Conservation (phyloP, 2,888 invertebrate genomes). For the Eristalinus sepulchralis region DNA sequence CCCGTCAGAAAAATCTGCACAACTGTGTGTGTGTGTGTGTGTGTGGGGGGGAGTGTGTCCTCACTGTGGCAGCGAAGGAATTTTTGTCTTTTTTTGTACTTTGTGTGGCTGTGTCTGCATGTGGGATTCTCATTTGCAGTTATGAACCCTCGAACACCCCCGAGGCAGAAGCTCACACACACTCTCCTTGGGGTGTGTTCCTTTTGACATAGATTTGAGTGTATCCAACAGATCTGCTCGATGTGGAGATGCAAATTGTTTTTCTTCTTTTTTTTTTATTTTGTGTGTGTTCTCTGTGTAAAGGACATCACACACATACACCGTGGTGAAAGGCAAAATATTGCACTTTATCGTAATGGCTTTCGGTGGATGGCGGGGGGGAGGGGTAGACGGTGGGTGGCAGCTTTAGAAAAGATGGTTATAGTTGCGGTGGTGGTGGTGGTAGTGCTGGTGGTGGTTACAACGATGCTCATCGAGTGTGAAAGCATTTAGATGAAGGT, state of each 20-base stretch:
- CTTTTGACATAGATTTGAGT: conserved; percentile 43
- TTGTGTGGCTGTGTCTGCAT: not conserved
- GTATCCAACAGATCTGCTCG: conserved; percentile 26
- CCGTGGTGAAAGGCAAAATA: conserved; percentile 53
- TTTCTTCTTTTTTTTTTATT: not conserved
- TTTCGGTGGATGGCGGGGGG: conserved; percentile 29
- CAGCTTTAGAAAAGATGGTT: conserved; percentile 11
- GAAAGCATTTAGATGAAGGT: conserved; percentile 65
- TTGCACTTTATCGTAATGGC: conserved; percentile 65
- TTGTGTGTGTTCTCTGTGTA: conserved; percentile 2
- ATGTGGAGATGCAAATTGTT: conserved; percentile 57
- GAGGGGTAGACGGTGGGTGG: too few relatives aligned
- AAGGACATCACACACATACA: not conserved
- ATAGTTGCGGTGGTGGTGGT: not conserved
- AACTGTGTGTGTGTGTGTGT: too few relatives aligned
- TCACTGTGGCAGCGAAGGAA: not conserved
- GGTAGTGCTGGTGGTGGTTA: not conserved
- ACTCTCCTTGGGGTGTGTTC: conserved; percentile 48
- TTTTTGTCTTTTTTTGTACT: conserved; percentile 1
- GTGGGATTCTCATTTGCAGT: conserved; percentile 10
- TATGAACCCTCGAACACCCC: conserved; percentile 34
- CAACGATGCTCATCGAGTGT: conserved; percentile 37
- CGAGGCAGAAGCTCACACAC: conserved; percentile 30
- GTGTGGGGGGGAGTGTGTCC: too few relatives aligned
- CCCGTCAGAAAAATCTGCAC: conserved; percentile 53